Conservation (phyloP, 2,113 vertebrate species). For the Ifrita kowaldi region DNA sequence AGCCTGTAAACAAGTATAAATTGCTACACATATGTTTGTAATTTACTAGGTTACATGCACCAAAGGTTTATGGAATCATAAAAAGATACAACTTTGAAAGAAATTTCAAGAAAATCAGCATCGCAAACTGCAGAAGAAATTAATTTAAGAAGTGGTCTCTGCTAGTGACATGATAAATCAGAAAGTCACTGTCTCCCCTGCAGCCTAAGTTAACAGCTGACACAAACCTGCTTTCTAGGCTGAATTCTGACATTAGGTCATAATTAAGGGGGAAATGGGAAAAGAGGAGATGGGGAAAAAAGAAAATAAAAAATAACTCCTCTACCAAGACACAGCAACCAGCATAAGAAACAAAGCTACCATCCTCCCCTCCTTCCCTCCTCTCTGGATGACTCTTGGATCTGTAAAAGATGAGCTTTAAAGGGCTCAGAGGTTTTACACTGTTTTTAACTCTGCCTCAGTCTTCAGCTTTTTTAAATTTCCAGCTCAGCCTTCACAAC, state of each 20-base stretch:
- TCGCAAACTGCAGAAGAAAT: background rate
- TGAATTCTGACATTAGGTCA: background rate
- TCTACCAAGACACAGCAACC: background rate
- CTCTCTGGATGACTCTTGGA: background rate
- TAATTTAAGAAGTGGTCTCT: background rate
- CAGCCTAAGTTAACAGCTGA: background rate
- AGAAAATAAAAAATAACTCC: background rate
- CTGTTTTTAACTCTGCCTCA: background rate
- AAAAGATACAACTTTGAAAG: background rate
- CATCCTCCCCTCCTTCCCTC: background rate
- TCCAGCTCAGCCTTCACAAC: background rate
- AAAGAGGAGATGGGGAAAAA: background rate
- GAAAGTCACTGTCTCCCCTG: background rate
- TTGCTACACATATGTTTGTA: background rate
- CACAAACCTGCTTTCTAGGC: background rate
- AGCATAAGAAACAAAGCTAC: background rate
- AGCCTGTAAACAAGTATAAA: slow-evolving; percentile 38
- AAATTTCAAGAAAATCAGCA: background rate
- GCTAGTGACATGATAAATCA: background rate
- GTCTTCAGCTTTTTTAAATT: background rate
- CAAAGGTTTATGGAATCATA: slow-evolving; percentile 1
- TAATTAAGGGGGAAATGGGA: background rate
- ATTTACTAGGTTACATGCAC: background rate
- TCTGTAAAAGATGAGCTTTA: background rate
- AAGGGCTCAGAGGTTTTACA: background rate